Conservation (phyloP, 2,888 invertebrate species). For the Subacronicta megacephala region DNA sequence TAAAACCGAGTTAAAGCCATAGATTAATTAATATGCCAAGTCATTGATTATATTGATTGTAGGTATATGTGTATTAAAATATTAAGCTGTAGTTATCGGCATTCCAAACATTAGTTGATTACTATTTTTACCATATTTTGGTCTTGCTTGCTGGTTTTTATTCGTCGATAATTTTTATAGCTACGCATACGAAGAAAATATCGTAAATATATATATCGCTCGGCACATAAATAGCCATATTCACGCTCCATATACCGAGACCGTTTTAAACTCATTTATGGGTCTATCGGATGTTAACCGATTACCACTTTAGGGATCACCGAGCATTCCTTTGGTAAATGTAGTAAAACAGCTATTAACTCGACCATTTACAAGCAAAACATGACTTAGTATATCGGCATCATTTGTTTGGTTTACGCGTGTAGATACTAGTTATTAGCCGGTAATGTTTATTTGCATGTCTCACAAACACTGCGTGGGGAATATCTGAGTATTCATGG, state of each 20-base stretch:
- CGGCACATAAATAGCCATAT: slow-evolving; percentile 36
- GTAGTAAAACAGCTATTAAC: slow-evolving; percentile 23
- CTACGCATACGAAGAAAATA: slow-evolving; percentile 22
- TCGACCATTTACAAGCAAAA: slow-evolving; percentile 19
- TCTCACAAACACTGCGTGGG: slow-evolving; percentile 20
- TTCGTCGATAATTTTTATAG: background rate
- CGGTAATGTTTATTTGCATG: slow-evolving; percentile 24
- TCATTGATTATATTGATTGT: too few relatives aligned
- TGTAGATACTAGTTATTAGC: slow-evolving; percentile 18
- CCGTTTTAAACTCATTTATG: slow-evolving; percentile 47
- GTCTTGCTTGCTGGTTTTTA: background rate
- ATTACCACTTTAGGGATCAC: slow-evolving; percentile 42
- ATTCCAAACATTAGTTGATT: too few relatives aligned
- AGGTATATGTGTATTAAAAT: too few relatives aligned
- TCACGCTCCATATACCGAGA: slow-evolving; percentile 39
- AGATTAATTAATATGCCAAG: too few relatives aligned
- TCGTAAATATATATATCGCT: background rate
- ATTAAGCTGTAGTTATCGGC: too few relatives aligned
- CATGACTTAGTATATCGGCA: slow-evolving; percentile 21
- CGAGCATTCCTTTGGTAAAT: slow-evolving; percentile 14
- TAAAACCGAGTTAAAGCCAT: too few relatives aligned
- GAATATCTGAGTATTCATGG: slow-evolving; percentile 14
- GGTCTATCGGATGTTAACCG: slow-evolving; percentile 35
- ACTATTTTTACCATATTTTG: background rate
- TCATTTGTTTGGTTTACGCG: slow-evolving; percentile 17